phyloP scores from a whole-genome alignment of 2,113 vertebrate genomes.

The Anolis carolinensis region DNA sequence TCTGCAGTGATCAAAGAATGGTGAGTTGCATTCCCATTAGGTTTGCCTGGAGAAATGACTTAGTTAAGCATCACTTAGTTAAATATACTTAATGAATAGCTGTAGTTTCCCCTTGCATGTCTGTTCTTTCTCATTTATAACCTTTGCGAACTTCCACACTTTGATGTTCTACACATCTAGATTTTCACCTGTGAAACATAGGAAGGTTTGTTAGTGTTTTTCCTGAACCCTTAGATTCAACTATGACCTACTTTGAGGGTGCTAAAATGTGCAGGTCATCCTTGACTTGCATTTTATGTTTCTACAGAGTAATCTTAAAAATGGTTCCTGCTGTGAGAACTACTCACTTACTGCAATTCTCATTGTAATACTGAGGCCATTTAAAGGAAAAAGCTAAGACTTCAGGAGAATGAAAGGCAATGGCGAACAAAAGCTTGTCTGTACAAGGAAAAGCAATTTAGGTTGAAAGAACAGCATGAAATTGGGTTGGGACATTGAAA shows the following conservation, averaged over 20 bases:
- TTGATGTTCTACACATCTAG: no score
- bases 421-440: background rate
- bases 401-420: constrained; percentile 31
- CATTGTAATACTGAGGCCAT: background rate
- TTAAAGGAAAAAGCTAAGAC: background rate
- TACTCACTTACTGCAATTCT: background rate
- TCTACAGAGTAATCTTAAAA: background rate
- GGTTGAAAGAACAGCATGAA: constrained; percentile 8
- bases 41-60: no score
- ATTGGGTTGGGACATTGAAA: background rate
- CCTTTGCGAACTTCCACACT: no score
- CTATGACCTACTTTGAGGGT: background rate
- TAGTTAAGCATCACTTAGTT: no score
- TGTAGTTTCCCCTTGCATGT: no score
- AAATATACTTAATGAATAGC: no score
- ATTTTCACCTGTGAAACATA: no score
- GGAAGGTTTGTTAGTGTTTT: background rate
- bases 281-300: background rate
- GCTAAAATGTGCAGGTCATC: background rate
- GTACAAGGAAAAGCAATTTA: background rate
- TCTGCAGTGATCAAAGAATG: no score
- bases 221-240: background rate
- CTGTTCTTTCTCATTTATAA: background rate
- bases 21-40: no score
- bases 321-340: background rate